phyloP scores from a whole-genome alignment of 2,888 invertebrate genomes.

The Caenorhabditis wallacei region DNA sequence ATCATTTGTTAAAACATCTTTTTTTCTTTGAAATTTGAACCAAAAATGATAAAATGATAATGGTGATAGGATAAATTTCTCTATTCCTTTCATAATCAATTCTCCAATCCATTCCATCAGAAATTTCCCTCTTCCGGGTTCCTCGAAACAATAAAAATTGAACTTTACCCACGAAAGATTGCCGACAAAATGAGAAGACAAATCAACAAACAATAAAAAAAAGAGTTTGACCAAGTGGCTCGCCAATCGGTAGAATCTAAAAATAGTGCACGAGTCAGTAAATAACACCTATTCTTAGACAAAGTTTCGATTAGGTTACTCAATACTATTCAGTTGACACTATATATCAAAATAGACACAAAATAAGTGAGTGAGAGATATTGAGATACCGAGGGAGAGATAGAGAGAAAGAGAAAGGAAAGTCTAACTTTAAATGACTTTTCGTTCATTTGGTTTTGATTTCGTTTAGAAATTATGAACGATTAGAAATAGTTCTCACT shows the following conservation, averaged over 20 bases:
- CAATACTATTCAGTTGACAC: constrained; percentile 37
- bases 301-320: constrained; percentile 13
- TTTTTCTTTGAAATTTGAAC: too few relatives aligned
- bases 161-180: not conserved
- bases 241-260: constrained; percentile 24
- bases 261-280: constrained; percentile 19
- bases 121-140: constrained; percentile 12
- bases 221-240: constrained; percentile 26
- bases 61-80: too few relatives aligned
- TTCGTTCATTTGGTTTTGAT: constrained; percentile 3
- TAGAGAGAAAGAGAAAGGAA: too few relatives aligned
- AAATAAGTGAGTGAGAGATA: not conserved
- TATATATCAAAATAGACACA: constrained; percentile 18
- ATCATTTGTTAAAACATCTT: too few relatives aligned
- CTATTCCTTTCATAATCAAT: not conserved
- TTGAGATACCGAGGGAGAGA: not conserved
- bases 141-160: constrained; percentile 4
- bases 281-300: constrained; percentile 39
- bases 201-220: constrained; percentile 17
- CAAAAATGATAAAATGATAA: too few relatives aligned
- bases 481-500: too few relatives aligned
- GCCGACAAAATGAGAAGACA: constrained; percentile 13
- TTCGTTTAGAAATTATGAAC: too few relatives aligned
- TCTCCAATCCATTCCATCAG: not conserved
- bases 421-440: not conserved